Conservation (phyloP, 2,113 vertebrate genomes). For the Hemiscyllium ocellatum region DNA sequence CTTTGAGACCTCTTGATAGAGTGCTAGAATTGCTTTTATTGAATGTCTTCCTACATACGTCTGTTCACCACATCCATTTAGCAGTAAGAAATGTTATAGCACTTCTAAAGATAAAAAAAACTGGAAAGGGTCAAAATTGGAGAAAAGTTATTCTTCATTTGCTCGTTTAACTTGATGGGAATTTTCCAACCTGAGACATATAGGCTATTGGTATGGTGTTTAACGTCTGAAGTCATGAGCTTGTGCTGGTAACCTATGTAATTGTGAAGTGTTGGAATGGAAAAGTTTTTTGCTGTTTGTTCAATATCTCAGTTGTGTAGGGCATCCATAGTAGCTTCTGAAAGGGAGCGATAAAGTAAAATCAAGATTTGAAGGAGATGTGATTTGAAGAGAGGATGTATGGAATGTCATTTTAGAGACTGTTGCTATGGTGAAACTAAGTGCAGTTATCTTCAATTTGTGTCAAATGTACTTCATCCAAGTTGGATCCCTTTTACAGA, state of each 20-base stretch:
- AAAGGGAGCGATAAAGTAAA: background rate
- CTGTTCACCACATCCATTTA: background rate
- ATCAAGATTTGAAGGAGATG: background rate
- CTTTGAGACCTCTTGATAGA: background rate
- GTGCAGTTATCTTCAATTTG: background rate
- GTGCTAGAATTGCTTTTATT: background rate
- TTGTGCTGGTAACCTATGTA: background rate
- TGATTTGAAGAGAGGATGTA: background rate
- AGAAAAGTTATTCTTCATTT: background rate
- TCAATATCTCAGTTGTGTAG: background rate
- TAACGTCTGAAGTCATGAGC: background rate
- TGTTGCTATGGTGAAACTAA: background rate
- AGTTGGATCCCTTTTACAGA: background rate
- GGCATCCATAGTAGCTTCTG: background rate
- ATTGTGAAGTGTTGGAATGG: background rate
- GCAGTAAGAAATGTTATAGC: background rate
- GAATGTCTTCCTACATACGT: background rate
- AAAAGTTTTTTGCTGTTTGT: background rate
- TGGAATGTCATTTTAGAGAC: background rate
- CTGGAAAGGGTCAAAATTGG: background rate
- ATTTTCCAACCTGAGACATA: background rate
- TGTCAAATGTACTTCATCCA: background rate
- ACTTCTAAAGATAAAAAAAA: background rate
- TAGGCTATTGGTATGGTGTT: background rate
- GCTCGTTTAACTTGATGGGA: background rate